These are phyloP conservation scores for Troides oblongomaculatus DNA, from an alignment of 2,888 invertebrate genomes.

Conservation along the genomic window DNA sequence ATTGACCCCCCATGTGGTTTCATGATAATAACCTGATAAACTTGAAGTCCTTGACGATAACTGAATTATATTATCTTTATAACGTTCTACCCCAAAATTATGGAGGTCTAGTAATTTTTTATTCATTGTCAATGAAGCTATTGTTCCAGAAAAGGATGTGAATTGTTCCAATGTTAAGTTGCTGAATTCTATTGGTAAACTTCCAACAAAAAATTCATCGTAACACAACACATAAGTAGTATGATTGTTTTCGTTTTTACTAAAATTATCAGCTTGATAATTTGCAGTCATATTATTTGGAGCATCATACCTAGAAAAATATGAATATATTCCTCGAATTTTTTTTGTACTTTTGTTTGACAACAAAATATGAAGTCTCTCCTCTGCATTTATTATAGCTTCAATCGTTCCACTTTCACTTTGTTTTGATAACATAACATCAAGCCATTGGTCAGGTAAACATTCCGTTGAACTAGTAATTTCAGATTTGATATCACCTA, in stretches of 20 bases:
- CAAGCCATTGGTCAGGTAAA: constrained; percentile 63
- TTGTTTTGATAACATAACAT: constrained; percentile 57
- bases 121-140: constrained; percentile 59
- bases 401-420: constrained; percentile 60
- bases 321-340: constrained; percentile 29
- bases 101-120: constrained; percentile 55
- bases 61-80: constrained; percentile 53
- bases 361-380: constrained; percentile 58
- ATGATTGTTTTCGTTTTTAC: background rate
- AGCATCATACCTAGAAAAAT: constrained; percentile 1
- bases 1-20: constrained; percentile 64
- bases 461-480: constrained; percentile 59
- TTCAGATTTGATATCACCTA: constrained; percentile 52
- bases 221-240: constrained; percentile 44
- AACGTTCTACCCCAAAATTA: constrained; percentile 52
- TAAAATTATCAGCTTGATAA: background rate
- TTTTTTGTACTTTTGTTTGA: constrained; percentile 38
- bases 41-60: constrained; percentile 67
- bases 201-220: constrained; percentile 64
- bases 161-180: constrained; percentile 46
- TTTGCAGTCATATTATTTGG: background rate
- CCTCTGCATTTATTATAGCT: constrained; percentile 59
- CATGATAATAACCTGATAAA: constrained; percentile 66
- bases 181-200: constrained; percentile 50
- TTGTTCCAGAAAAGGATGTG: constrained; percentile 49